Evolutionary conservation across 2,888 invertebrate species (phyloP).

Genomic region (Smittia aterrima): DNA sequence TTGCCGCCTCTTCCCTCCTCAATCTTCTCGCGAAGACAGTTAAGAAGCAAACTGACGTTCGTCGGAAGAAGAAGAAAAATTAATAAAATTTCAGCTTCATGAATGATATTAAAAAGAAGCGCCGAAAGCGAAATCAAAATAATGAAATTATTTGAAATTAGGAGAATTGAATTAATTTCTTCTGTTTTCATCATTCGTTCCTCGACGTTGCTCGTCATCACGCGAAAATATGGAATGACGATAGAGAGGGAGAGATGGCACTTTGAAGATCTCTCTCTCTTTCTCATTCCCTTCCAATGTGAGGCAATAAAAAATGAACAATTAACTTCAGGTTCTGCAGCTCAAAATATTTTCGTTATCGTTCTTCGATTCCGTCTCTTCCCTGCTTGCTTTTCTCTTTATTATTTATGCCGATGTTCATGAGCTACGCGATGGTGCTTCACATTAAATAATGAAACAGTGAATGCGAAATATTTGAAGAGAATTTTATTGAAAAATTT

Average conservation of each 20-base stretch:
- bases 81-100: constrained; percentile 7
- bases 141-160: constrained; percentile 35
- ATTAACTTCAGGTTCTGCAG: constrained; percentile 7
- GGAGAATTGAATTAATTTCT: constrained; percentile 33
- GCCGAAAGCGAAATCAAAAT: constrained; percentile 30
- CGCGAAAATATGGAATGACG: not conserved
- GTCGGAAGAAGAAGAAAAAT: not conserved
- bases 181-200: constrained; percentile 16
- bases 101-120: not conserved
- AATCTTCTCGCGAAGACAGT: not conserved
- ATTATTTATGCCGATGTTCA: constrained; percentile 1
- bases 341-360: not conserved
- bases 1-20: not conserved
- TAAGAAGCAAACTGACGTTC: not conserved
- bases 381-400: not conserved
- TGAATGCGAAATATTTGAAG: not conserved
- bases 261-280: not conserved
- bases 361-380: not conserved
- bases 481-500: constrained; percentile 2
- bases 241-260: not conserved
- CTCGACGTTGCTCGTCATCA: not conserved
- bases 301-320: not conserved
- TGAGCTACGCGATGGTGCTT: not conserved
- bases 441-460: constrained; percentile 1
- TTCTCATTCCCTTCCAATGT: too few relatives aligned